phyloP scores from a whole-genome alignment of 2,797 vertebrate genomes.

The Enteromius unitaeniatus region DNA sequence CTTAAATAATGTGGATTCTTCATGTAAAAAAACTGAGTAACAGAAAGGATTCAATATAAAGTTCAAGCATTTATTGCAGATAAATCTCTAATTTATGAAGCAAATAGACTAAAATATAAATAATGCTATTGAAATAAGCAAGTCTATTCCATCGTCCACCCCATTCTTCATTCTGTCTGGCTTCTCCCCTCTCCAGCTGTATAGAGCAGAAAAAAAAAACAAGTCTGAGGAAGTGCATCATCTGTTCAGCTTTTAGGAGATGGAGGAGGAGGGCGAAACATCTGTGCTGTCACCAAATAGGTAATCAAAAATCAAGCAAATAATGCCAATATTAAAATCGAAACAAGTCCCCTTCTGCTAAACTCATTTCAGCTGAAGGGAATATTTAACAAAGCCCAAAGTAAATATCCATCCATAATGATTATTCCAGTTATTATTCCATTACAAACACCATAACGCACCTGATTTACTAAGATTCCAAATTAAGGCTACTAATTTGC shows the following conservation, averaged over 20 bases:
- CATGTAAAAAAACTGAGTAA: not conserved
- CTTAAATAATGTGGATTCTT: too few species aligned
- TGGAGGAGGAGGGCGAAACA: constrained; percentile 69
- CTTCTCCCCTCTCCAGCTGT: constrained; percentile 43
- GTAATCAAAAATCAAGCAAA: constrained; percentile 78
- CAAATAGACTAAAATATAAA: not conserved
- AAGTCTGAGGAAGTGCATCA: constrained; percentile 52
- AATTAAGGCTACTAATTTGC: not conserved
- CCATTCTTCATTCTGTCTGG: constrained; percentile 30
- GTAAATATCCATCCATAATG: constrained; percentile 13
- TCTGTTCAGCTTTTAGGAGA: constrained; percentile 54
- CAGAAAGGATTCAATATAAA: not conserved
- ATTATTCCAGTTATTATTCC: constrained; percentile 6
- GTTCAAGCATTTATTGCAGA: not conserved
- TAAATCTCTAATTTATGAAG: not conserved
- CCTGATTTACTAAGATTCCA: not conserved
- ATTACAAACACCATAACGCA: constrained; percentile 2
- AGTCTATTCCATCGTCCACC: not conserved
- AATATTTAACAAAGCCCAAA: constrained; percentile 10
- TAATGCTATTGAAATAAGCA: constrained; percentile 18
- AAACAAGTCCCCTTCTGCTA: constrained; percentile 7
- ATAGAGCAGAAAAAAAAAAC: constrained; percentile 27
- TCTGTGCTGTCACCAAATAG: constrained; percentile 75
- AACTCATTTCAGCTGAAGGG: not conserved
- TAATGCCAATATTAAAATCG: constrained; percentile 59